These are phyloP conservation scores for Vanessa cardui DNA, from an alignment of 2,888 invertebrate genomes.

Conservation along the genomic window DNA sequence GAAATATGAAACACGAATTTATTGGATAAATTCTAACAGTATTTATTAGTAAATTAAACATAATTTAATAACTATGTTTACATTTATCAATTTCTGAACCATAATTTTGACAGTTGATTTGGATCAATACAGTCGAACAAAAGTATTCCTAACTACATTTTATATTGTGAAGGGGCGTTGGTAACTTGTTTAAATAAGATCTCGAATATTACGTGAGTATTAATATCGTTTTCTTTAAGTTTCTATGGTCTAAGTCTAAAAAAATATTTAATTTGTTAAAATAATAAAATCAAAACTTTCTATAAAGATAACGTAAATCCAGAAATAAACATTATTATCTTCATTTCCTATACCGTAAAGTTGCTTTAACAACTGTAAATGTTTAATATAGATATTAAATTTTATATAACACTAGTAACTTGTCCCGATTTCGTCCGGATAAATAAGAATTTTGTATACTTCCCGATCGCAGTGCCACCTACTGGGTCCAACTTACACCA, in stretches of 20 bases:
- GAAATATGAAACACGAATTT: too few relatives aligned
- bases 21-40: too few relatives aligned
- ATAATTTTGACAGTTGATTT: slow-evolving; percentile 16
- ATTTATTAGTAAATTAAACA: too few relatives aligned
- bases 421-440: too few relatives aligned
- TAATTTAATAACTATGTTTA: too few relatives aligned
- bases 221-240: slow-evolving; percentile 34
- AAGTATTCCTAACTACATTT: slow-evolving; percentile 8
- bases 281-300: not conserved
- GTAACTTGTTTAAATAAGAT: slow-evolving; percentile 4
- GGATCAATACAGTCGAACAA: slow-evolving; percentile 16
- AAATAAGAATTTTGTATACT: too few relatives aligned
- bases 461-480: too few relatives aligned
- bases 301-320: not conserved
- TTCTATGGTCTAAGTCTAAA: not conserved
- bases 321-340: not conserved
- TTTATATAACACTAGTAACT: too few relatives aligned
- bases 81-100: too few relatives aligned
- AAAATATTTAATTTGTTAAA: not conserved
- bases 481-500: too few relatives aligned
- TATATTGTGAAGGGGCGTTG: slow-evolving; percentile 27
- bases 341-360: not conserved
- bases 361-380: not conserved
- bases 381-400: too few relatives aligned
- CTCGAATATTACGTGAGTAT: slow-evolving; percentile 22